Conservation (phyloP, 2,888 invertebrate species). For the Campoplex capitator region DNA sequence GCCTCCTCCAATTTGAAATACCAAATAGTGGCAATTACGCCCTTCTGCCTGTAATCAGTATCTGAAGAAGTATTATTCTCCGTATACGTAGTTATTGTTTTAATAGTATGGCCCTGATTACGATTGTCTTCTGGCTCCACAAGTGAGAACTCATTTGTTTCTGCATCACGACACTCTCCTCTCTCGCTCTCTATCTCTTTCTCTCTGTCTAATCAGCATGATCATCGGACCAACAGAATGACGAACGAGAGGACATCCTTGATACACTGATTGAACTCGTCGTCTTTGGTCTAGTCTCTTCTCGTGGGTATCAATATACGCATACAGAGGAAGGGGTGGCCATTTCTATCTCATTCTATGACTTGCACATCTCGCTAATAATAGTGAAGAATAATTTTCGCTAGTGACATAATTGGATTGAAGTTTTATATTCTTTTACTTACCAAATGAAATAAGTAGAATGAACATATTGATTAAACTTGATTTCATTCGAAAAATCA, state of each 20-base stretch:
- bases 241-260: slow-evolving; percentile 30
- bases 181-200: slow-evolving; percentile 62
- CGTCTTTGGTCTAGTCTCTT: slow-evolving; percentile 5
- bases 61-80: not conserved
- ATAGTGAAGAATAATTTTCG: not conserved
- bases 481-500: not conserved
- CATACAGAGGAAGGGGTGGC: not conserved
- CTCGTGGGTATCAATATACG: not conserved
- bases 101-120: slow-evolving; percentile 56
- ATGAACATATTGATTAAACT: not conserved
- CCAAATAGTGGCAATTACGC: not conserved
- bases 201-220: slow-evolving; percentile 27
- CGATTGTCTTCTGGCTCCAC: slow-evolving; percentile 57
- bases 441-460: not conserved
- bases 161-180: slow-evolving; percentile 69
- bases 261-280: slow-evolving; percentile 20
- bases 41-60: not conserved
- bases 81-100: slow-evolving; percentile 6
- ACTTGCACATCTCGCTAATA: not conserved
- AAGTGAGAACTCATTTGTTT: slow-evolving; percentile 62
- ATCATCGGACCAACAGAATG: slow-evolving; percentile 4
- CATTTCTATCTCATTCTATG: not conserved
- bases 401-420: not conserved
- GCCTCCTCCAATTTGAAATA: not conserved
- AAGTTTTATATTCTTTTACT: not conserved